Evolutionary conservation across 2,888 invertebrate genomes (phyloP), one percentile per base, ranked within the genome.

Genomic region (Autographa gamma): DNA sequence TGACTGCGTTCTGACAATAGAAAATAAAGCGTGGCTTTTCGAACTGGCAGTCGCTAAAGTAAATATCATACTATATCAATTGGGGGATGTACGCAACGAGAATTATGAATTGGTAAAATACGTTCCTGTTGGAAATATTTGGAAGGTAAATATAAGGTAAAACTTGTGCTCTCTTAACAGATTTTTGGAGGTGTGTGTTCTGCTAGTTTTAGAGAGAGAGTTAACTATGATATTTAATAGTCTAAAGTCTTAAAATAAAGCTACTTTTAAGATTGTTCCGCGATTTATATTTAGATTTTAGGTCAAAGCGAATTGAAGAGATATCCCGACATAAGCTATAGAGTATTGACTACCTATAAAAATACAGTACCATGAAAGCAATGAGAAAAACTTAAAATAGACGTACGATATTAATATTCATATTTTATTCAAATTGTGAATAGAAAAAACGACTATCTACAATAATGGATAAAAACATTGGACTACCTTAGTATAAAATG

Each of bases 31-130:
- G 14, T 64, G 60, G 65, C 59, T 61, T 73, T 77, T 66, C 34
- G 60, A 61, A 64, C 60, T 69, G 76, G 71, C 71, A 69, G 71
- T 72, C 63, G 71, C 71, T 74, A 74, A 78, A 80, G 72, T 80
- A 81, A 82, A 81, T 82, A 82, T 80, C 66, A 82, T 68, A 58
- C 72, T 68, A 52, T 72, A 71, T 80, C 82, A 81, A 79, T 80
- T 73, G 82, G 77, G 77, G 74, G 66, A 64, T 66, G 71, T 74
- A 82, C 80, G 82, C 71, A 68, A 60, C 13, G 65, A 63, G 82
- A 80, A 76, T 78, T 72, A 73, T 80, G 78, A 72, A 75, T 75
- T 73, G 70, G 79, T 79, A 61, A 25, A 25, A 25, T 56, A 56
- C 25, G 54, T 7, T 56, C 13, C 54, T 11, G 13, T 25, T 9